Conservation (phyloP, 2,888 invertebrate species). For the Eustalomyia histrio region DNA sequence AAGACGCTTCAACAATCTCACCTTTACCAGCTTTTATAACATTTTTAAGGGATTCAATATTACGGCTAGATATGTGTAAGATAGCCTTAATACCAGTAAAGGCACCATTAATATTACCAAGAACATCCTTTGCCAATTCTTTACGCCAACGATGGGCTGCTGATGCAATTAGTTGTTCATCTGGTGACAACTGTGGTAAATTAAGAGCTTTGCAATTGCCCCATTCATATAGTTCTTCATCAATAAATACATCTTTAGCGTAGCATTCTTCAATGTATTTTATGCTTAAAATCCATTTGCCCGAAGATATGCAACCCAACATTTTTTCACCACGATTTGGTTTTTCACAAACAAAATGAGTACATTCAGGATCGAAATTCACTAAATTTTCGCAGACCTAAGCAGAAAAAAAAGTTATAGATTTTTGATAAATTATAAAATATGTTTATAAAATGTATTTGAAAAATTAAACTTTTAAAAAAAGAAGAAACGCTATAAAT, state of each 20-base stretch:
- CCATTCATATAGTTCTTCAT: slow-evolving; percentile 91
- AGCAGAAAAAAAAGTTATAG: not conserved
- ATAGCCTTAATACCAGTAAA: slow-evolving; percentile 82
- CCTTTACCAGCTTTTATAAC: slow-evolving; percentile 91
- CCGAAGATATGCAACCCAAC: slow-evolving; percentile 90
- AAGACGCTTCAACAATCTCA: slow-evolving; percentile 81
- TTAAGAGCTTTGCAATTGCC: slow-evolving; percentile 85
- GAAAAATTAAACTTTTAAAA: no score
- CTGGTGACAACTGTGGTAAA: slow-evolving; percentile 78
- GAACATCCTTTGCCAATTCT: slow-evolving; percentile 77
- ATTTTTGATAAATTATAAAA: not conserved
- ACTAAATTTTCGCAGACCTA: slow-evolving; percentile 75
- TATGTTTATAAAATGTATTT: no score
- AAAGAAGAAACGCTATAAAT: no score
- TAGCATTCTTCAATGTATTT: slow-evolving; percentile 87
- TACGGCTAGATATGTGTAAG: slow-evolving; percentile 82
- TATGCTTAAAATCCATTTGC: slow-evolving; percentile 93
- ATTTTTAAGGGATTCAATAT: slow-evolving; percentile 82
- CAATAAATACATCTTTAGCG: slow-evolving; percentile 73
- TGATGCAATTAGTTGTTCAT: slow-evolving; percentile 81
- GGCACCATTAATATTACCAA: slow-evolving; percentile 80
- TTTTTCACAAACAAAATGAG: slow-evolving; percentile 88
- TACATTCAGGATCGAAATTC: slow-evolving; percentile 83
- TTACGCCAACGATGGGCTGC: slow-evolving; percentile 87
- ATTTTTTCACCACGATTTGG: slow-evolving; percentile 92